Percentiles rank a stretch among this genome's conserved stretches.
Evolutionary conservation across 2,888 invertebrate species (phyloP).

Genomic region (Agriopis leucophaearia): DNA sequence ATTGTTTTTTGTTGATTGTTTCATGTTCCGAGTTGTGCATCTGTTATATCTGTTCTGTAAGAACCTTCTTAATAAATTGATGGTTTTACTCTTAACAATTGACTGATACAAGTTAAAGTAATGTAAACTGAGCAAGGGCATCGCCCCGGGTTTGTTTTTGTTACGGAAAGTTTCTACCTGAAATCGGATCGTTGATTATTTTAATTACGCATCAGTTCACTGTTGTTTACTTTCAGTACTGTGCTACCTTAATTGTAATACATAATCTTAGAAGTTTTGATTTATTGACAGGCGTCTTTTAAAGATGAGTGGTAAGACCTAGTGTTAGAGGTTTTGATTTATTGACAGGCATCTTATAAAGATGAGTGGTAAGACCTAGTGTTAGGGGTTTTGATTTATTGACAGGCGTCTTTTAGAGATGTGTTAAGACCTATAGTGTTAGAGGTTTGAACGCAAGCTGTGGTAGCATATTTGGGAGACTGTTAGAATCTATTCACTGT

Average conservation of each 20-base stretch:
- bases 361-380: too few species aligned
- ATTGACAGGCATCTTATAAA: too few species aligned
- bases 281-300: too few species aligned
- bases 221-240: background rate
- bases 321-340: too few species aligned
- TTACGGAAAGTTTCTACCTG: constrained; percentile 22
- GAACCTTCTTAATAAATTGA: constrained; percentile 20
- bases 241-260: background rate
- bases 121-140: constrained; percentile 20
- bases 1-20: background rate
- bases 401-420: too few species aligned
- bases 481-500: background rate
- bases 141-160: constrained; percentile 21
- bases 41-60: background rate
- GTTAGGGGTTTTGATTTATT: too few species aligned
- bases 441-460: too few species aligned
- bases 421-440: too few species aligned
- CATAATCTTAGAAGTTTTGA: too few species aligned
- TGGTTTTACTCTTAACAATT: constrained; percentile 18
- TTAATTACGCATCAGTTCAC: constrained; percentile 15
- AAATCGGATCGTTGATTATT: constrained; percentile 26
- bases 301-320: too few species aligned
- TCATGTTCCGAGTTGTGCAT: background rate
- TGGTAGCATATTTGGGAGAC: too few species aligned
- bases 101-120: constrained; percentile 26